phyloP scores from a whole-genome alignment of 2,888 invertebrate genomes.

The Drosophila prolongata region DNA sequence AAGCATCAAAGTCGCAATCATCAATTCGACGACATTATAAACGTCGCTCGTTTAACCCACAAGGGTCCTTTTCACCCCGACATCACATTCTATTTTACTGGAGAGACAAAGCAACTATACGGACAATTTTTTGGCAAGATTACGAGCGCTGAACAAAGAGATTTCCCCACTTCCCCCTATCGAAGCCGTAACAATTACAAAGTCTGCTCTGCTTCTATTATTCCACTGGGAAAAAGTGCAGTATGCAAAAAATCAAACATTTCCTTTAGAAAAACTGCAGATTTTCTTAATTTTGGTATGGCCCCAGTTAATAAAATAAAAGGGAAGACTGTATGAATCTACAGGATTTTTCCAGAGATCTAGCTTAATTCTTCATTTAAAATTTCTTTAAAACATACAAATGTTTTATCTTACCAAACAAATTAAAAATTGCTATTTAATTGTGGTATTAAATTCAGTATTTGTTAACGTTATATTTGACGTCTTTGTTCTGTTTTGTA shows the following conservation, averaged over 20 bases:
- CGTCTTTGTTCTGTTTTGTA: background rate
- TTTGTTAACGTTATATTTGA: no score
- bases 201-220: constrained; percentile 40
- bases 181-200: constrained; percentile 67
- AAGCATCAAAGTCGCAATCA: constrained; percentile 52
- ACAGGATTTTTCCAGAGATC: no score
- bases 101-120: constrained; percentile 40
- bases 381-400: no score
- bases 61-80: constrained; percentile 53
- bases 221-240: background rate
- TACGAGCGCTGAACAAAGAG: constrained; percentile 47
- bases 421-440: no score
- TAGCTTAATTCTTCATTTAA: no score
- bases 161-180: constrained; percentile 16
- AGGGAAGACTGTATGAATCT: no score
- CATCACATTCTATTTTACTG: constrained; percentile 8
- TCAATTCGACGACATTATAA: constrained; percentile 50
- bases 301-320: no score
- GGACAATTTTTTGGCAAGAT: constrained; percentile 44
- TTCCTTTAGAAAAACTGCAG: no score
- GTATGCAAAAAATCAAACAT: no score
- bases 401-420: no score
- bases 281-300: no score
- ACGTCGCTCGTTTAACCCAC: constrained; percentile 65
- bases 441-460: no score